A percentile compares a stretch with the other conserved stretches of the same genome.
Conservation (phyloP, 1,140 invertebrate species). For the Apis mellifera region DNA sequence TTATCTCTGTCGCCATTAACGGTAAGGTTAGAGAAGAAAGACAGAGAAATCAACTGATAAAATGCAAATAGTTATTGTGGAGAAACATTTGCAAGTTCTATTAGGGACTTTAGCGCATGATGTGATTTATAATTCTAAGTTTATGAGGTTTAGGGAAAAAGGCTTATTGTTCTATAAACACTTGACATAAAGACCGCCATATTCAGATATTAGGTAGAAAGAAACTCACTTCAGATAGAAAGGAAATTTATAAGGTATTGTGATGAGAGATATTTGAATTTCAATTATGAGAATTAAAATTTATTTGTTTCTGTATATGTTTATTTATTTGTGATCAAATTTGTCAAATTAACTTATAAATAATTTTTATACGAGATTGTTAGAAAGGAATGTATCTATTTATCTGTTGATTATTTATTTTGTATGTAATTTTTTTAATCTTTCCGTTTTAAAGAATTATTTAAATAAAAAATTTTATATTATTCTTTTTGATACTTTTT, state of each 20-base stretch:
- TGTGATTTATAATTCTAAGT: not conserved
- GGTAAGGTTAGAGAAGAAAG: slow-evolving; percentile 27
- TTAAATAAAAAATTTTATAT: too few relatives aligned
- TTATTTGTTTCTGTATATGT: not conserved
- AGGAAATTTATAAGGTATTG: not conserved
- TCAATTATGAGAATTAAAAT: not conserved
- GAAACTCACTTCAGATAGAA: not conserved
- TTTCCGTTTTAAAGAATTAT: not conserved
- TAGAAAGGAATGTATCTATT: slow-evolving; percentile 7
- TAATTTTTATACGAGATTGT: not conserved
- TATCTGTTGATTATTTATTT: not conserved
- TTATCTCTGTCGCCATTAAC: slow-evolving; percentile 60
- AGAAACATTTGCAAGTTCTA: not conserved
- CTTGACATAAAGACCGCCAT: not conserved
- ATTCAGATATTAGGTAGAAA: not conserved
- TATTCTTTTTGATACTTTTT: not conserved
- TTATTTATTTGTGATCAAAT: not conserved
- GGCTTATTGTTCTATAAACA: not conserved
- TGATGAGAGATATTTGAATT: not conserved
- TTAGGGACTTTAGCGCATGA: too few relatives aligned
- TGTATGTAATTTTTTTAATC: not conserved
- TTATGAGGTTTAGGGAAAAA: not conserved
- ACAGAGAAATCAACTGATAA: slow-evolving; percentile 55
- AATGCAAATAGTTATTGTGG: slow-evolving; percentile 54
- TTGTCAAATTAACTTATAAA: not conserved